These are phyloP conservation scores for Aphyosemion australe DNA, from an alignment of 2,113 vertebrate species.

Conservation along the genomic window DNA sequence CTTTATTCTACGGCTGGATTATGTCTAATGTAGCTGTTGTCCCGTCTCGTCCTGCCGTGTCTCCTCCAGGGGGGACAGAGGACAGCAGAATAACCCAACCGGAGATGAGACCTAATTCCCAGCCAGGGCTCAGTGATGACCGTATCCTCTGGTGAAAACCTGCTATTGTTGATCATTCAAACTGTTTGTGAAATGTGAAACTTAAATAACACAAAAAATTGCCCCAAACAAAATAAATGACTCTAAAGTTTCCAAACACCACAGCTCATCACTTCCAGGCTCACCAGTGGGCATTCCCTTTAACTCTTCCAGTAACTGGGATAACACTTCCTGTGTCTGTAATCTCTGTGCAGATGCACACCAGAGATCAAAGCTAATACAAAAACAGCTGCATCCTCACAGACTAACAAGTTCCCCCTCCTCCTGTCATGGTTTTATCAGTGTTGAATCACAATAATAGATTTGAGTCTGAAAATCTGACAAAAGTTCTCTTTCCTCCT, in stretches of 20 bases:
- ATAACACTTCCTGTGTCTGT: conserved; percentile 38
- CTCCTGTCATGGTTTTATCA: neutral
- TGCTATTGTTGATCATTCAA: too few relatives aligned
- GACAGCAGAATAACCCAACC: too few relatives aligned
- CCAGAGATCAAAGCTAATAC: conserved; percentile 58
- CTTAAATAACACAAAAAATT: too few relatives aligned
- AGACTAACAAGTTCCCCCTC: conserved; percentile 15
- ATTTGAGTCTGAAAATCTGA: conserved; percentile 25
- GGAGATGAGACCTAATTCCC: too few relatives aligned
- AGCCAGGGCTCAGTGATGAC: too few relatives aligned
- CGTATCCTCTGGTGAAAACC: too few relatives aligned
- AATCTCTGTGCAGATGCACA: conserved; percentile 53
- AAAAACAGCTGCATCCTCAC: conserved; percentile 35
- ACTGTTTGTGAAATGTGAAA: too few relatives aligned
- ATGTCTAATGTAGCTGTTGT: too few relatives aligned
- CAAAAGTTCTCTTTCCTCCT: conserved; percentile 30
- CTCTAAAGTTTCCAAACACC: too few relatives aligned
- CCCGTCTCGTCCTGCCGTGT: too few relatives aligned
- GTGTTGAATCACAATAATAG: conserved; percentile 18
- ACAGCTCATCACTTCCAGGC: neutral
- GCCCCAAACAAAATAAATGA: too few relatives aligned
- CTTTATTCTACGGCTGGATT: neutral
- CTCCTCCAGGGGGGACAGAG: too few relatives aligned
- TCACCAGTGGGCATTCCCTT: neutral
- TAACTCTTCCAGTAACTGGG: conserved; percentile 45